Evolutionary conservation across 2,888 invertebrate genomes (phyloP), one percentile per base, ranked within the genome.

Genomic region (Idaea dimidiata): DNA sequence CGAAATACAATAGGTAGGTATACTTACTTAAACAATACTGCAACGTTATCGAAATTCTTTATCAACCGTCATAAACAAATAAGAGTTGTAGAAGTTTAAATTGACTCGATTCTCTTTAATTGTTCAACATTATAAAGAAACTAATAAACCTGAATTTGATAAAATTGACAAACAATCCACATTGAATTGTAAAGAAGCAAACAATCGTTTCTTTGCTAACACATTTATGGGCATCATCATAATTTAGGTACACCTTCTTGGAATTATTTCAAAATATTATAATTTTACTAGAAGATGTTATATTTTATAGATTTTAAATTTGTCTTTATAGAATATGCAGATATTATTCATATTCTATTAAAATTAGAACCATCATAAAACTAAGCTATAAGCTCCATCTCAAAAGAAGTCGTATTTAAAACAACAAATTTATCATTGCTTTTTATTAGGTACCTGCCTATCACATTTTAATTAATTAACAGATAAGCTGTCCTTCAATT

Each of bases 121-220:
- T 83, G 80, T 82, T 81, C 81, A 76, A 76, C 80, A 69, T 77
- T 75, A 79, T 84, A 84, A 86, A 84, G 72, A 71, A 71, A 18
- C 78, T 72, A 74, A 79, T 85, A 82, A 85, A 85, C 78, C 74
- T 73, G 73, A 80, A 77, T 78, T 77, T 71, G 81, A 81, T 81
- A 79, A 77, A 65, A 55, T 67, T 67, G 64, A 70, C 63, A 67
- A 70, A 61, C 63, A 67, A 58, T 60, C 63, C 60, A 63, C 66
- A 64, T 63, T 61, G 67, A 68, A 72, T 71, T 24, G 24, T 64
- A 67, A 71, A 69, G 63, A 68, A 66, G 53, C 69, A 69, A 68
- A 66, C 65, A 68, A 66, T 56, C 33, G 10, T 17, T 17, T 14
- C 24, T 24, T 43, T 43, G 10, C 43, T 8, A 8, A 43, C 43